Evolutionary conservation across 2,888 invertebrate species (phyloP), one percentile per base, ranked within the genome.

Genomic region (Megalurothrips usitatus): DNA sequence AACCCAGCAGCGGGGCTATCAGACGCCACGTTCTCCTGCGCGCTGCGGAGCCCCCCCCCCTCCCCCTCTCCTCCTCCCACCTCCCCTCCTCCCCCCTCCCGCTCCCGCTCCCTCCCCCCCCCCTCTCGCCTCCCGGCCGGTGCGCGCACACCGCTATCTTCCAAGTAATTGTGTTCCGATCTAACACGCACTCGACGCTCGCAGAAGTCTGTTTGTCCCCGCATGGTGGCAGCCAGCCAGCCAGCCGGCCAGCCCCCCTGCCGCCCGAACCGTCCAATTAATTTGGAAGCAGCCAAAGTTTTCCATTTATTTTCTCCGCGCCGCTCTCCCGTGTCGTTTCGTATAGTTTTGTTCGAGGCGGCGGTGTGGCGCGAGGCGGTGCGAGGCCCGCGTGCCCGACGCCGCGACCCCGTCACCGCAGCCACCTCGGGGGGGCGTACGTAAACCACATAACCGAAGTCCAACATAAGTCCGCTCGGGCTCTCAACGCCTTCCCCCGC

Each of bases 91-190:
- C 58, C 17, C 58, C 6, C 34, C 6, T 43, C 34, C 34, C 34
- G 58, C n/a, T 17, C 19, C 58, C 17, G 58, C 58, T 6, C 58
- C 58, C n/a, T 58, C n/a, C 58, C 58, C 58, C 17, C 6, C 58
- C 58, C 58, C 6, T 17, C 58, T 58, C 58, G 2, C 34, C 6
- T 43, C 34, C 34, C 34, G 58, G 58, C 17, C 58, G 23, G 68
- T 75, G 68, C 68, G 23, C 11, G 23, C 68, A 75, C 68, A 75
- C 68, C 68, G 68, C 68, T 75, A 75, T 75, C 68, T 75, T 75
- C 68, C 68, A 43, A 26, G 68, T 75, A 75, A 75, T 75, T 75
- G 68, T 75, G 68, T 75, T 75, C 26, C 68, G 68, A 75, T 75
- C 68, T 75, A 26, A 75, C 68, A 75, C 68, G 68, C 68, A 75